Conservation (phyloP, 2,888 invertebrate genomes). For the Tolmerus cingulatus region DNA sequence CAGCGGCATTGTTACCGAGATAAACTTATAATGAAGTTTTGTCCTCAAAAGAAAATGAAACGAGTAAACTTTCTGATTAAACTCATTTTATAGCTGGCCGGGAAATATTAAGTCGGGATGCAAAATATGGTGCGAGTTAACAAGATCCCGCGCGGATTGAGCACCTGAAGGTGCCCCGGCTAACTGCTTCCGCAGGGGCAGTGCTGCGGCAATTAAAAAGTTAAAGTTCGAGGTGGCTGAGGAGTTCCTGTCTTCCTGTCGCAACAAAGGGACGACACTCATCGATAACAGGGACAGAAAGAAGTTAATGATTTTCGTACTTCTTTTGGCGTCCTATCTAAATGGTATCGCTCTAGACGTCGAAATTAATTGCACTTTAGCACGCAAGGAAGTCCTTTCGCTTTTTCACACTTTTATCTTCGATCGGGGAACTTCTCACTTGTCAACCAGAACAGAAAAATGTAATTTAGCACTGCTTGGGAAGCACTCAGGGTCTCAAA, state of each 20-base stretch:
- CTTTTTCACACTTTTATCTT: constrained; percentile 27
- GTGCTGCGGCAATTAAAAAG: constrained; percentile 12
- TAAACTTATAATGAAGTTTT: constrained; percentile 38
- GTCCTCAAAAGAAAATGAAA: constrained; percentile 34
- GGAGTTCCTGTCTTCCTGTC: not conserved
- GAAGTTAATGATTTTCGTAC: constrained; percentile 26
- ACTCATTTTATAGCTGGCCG: constrained; percentile 15
- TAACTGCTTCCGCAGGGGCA: not conserved
- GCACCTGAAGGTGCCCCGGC: not conserved
- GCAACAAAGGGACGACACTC: not conserved
- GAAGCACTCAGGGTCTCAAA: not conserved
- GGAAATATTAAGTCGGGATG: constrained; percentile 6
- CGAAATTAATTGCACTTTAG: constrained; percentile 5
- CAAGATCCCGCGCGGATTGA: not conserved
- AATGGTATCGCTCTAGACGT: constrained; percentile 11
- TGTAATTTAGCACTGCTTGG: constrained; percentile 10
- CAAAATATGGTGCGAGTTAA: constrained; percentile 15
- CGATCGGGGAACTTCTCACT: constrained; percentile 17
- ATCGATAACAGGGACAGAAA: constrained; percentile 10
- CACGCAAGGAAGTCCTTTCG: constrained; percentile 27
- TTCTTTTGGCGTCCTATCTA: not conserved
- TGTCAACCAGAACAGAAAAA: constrained; percentile 29
- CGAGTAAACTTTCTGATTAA: constrained; percentile 39
- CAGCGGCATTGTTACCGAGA: constrained; percentile 18
- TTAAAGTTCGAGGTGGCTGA: not conserved